Base-by-base conservation (phyloP, 2,797 vertebrate species). In the Rhadinocentrus ornatus region DNA sequence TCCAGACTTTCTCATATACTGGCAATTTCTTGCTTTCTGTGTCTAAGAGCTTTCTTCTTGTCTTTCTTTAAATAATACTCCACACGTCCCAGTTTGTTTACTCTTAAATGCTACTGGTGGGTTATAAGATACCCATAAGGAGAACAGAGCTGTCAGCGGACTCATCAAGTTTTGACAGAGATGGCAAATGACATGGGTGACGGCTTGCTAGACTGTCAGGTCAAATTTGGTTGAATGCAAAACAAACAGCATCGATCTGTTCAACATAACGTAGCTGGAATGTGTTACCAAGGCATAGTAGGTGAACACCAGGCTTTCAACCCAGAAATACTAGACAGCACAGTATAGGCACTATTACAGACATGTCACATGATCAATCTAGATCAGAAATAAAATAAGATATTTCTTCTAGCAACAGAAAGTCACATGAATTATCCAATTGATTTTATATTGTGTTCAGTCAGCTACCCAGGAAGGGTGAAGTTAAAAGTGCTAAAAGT, bases 141-240 rank as follows among this genome's bases (percentile, higher is more conserved):
- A 39, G 12, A 76, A 58, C 62, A 62, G 71, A 74, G 78, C 86
- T 81, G 84, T 89, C 81, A 62, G 67, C n/a, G 58, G 57, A 22
- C 58, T 81, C 46, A 59, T 29, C 61, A 62, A 15, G 31, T 62
- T 66, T 69, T 83, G 86, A 89, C 61, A 50, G 16, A 81, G 73
- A 91, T 83, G 73, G 83, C 70, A 62, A 79, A 80, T 81, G 83
- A 71, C 58, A 27, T 12, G 50, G 62, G 66, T 63, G 77, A 73
- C 35, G 58, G 66, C 59, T 75, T 70, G 37, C 61, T 44, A 66
- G 52, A 64, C 32, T 27, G 60, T 61, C 82, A 57, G 73, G 70
- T 81, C 66, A 82, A 83, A 83, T 60, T 68, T 79, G 69, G 54
- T 66, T 63, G 3, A 63, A 67, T 15, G 1, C 22, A 66, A 68